Conservation (phyloP, 1,140 invertebrate genomes). For the Neotoxoptera formosana region DNA sequence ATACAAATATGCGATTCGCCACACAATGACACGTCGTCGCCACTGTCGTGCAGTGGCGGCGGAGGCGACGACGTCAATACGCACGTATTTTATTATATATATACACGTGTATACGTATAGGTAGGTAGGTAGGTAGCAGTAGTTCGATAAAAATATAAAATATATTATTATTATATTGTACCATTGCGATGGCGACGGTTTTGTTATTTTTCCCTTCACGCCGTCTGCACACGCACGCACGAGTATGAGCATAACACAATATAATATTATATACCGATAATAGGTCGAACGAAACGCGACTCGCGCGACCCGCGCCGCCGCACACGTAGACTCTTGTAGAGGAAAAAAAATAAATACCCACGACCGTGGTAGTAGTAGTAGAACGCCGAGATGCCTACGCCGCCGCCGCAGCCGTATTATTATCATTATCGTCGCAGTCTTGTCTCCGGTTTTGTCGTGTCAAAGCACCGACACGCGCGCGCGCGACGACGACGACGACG, state of each 20-base stretch:
- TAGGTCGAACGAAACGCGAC: background rate
- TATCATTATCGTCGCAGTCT: background rate
- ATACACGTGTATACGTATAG: too few relatives aligned
- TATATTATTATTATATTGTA: background rate
- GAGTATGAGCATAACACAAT: background rate
- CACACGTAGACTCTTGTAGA: background rate
- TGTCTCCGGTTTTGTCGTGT: background rate
- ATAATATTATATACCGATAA: background rate
- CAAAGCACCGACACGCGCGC: slow-evolving; percentile 29
- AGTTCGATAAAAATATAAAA: background rate
- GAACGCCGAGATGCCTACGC: background rate
- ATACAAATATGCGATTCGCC: background rate
- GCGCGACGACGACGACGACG: too few relatives aligned
- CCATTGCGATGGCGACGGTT: background rate
- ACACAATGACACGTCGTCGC: background rate
- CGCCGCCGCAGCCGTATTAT: too few relatives aligned
- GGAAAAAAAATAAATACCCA: background rate
- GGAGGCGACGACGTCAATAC: background rate
- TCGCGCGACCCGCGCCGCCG: background rate
- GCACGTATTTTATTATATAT: background rate
- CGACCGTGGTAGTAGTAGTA: too few relatives aligned
- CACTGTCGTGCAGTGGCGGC: background rate
- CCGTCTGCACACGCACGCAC: background rate
- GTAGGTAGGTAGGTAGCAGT: too few relatives aligned
- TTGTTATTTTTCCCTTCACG: background rate